Evolutionary conservation across 2,797 vertebrate genomes (phyloP).

Genomic region (Myiotriccus ornatus): DNA sequence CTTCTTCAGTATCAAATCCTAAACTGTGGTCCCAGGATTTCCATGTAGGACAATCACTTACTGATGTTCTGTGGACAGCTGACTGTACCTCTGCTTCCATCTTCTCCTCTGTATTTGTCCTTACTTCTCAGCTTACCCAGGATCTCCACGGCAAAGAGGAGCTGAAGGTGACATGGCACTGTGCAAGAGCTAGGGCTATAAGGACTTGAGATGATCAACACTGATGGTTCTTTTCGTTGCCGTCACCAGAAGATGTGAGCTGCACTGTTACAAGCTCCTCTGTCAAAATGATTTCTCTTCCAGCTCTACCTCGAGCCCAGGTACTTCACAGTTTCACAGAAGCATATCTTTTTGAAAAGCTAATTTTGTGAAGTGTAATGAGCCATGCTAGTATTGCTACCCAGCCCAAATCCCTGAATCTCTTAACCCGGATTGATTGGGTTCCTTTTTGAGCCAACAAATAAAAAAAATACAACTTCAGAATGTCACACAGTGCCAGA

Average conservation of each 20-base stretch:
- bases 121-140: neutral
- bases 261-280: neutral
- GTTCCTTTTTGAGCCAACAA: slow-evolving; percentile 5
- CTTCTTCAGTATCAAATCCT: neutral
- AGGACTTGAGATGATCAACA: neutral
- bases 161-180: neutral
- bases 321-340: neutral
- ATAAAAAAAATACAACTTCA: neutral
- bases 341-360: neutral
- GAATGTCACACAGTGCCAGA: neutral
- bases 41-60: neutral
- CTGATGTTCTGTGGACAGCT: neutral
- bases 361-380: slow-evolving; percentile 11
- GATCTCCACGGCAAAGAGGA: neutral
- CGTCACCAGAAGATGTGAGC: neutral
- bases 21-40: fast-evolving
- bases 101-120: neutral
- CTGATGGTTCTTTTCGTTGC: neutral
- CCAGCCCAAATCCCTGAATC: neutral
- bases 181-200: neutral
- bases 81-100: neutral
- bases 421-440: neutral
- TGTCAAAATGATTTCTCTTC: slow-evolving; percentile 26
- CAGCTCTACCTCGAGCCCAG: neutral
- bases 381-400: slow-evolving; percentile 33